Evolutionary conservation across 2,113 vertebrate genomes (phyloP), one percentile per base, ranked within the genome.

Genomic region (Gracilinanus agilis): DNA sequence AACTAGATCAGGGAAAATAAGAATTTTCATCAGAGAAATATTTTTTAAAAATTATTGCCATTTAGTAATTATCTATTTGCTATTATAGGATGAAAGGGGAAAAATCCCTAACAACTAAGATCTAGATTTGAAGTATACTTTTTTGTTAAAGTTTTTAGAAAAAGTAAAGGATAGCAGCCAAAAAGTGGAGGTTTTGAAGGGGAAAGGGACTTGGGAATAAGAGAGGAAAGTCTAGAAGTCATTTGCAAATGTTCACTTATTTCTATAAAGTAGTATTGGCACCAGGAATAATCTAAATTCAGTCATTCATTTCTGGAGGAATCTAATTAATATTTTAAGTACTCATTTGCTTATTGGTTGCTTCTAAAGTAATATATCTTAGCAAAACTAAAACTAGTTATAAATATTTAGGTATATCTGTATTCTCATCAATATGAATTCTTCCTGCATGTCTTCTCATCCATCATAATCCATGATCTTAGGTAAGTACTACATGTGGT

Each of bases 301-400:
- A 92, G 95, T 96, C 24, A 61, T 44, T 95, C 91, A 96, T 93
- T 94, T 93, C 61, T 94, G 96, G 88, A 83, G 93, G 96, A 96
- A 97, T 95, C 96, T 94, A 96, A 97, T 97, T 91, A 97, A 90
- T 75, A 75, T 92, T 89, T 95, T 53, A 95, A 56, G 93, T 9
- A 0, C 91, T 83, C 93, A 2, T 0, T 93, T 96, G 95, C 91
- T 96, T 96, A 89, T 16, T 83, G 21, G 34, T 94, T 95, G 94
- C 29, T 40, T 44, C 92, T 90, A 94, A 83, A 92, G 96, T 90
- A 96, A 90, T 54, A 16, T 44, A n/a, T 96, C 6, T 95, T 94
- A 94, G 95, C 93, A 93, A 55, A 97, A 88, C 6, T 27, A 8
- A 93, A 34, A 53, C 23, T 93, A 23, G 23, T 40, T 40, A 25